Percentiles rank a stretch among this genome's conserved stretches.
Conservation (phyloP, 2,888 invertebrate species). For the Hylaea fasciaria region DNA sequence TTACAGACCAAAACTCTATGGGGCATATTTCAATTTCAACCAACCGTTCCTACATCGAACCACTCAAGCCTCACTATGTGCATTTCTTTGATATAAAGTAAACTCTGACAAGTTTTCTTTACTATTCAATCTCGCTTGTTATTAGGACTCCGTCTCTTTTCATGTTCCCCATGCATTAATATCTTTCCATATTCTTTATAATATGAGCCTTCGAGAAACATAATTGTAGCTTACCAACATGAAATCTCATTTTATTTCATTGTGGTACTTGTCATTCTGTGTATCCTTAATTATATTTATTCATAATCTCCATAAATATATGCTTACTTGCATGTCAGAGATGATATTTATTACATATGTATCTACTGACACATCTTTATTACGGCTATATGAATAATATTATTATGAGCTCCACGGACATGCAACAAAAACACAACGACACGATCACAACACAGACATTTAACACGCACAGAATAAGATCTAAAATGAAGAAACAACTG, state of each 20-base stretch:
- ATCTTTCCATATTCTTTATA: constrained; percentile 20
- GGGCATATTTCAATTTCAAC: no score
- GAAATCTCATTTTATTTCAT: constrained; percentile 38
- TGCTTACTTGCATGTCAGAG: constrained; percentile 42
- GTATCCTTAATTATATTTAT: constrained; percentile 41
- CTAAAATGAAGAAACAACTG: constrained; percentile 44
- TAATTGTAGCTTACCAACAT: constrained; percentile 33
- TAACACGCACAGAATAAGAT: constrained; percentile 48
- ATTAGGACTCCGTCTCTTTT: constrained; percentile 8
- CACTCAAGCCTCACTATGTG: no score
- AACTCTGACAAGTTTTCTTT: constrained; percentile 1
- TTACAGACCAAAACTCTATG: no score
- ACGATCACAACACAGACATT: constrained; percentile 50
- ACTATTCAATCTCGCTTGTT: constrained; percentile 14
- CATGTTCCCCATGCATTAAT: constrained; percentile 6
- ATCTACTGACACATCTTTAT: constrained; percentile 65
- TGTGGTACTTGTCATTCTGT: constrained; percentile 38
- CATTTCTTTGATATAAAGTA: neutral
- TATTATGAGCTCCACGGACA: constrained; percentile 64
- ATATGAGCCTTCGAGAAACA: constrained; percentile 20
- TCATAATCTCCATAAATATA: constrained; percentile 42
- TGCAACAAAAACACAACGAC: constrained; percentile 55
- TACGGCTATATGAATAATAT: constrained; percentile 72
- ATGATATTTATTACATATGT: constrained; percentile 53
- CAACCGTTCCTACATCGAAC: no score